Evolutionary conservation across 37 sponge, comb jelly and placozoan genomes (phyloP).

Genomic region (Axinella damicornis): DNA sequence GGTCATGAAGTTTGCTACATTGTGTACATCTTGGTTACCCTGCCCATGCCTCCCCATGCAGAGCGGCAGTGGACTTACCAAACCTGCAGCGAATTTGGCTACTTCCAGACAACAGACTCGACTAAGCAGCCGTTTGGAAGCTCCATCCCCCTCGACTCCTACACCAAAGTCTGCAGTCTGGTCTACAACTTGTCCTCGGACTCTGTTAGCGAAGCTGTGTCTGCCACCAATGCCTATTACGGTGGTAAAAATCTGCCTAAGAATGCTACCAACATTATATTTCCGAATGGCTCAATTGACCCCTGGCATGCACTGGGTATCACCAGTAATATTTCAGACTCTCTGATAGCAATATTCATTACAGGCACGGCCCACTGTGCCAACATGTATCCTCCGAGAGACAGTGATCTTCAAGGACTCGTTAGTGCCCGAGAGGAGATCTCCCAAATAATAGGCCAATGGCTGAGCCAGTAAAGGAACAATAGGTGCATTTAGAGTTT

Average conservation of each 20-base stretch:
- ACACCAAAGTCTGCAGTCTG: constrained; percentile 57
- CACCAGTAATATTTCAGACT: not conserved
- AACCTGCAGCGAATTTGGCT: constrained; percentile 92
- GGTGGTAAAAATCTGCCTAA: constrained; percentile 63
- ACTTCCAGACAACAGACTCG: constrained; percentile 88
- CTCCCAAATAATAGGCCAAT: not conserved
- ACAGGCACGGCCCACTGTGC: constrained; percentile 95
- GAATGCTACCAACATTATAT: constrained; percentile 78
- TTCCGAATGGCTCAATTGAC: constrained; percentile 94
- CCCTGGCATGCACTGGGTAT: constrained; percentile 92
- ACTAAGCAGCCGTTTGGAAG: constrained; percentile 68
- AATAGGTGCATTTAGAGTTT: too few relatives aligned
- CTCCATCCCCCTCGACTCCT: constrained; percentile 58
- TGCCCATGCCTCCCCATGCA: constrained; percentile 17
- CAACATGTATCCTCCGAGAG: constrained; percentile 90
- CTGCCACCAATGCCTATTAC: constrained; percentile 71
- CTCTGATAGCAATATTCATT: constrained; percentile 68
- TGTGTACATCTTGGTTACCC: too few relatives aligned
- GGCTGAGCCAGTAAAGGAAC: constrained; percentile 17
- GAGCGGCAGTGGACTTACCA: constrained; percentile 90
- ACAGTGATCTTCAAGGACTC: constrained; percentile 52
- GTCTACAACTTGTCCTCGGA: constrained; percentile 54
- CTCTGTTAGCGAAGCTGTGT: constrained; percentile 19
- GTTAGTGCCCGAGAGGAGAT: constrained; percentile 49
- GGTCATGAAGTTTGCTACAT: too few relatives aligned